A percentile compares a stretch with the other conserved stretches of the same genome.
These are phyloP conservation scores for Dascyllus trimaculatus DNA, from an alignment of 2,113 vertebrate genomes.

Conservation along the genomic window DNA sequence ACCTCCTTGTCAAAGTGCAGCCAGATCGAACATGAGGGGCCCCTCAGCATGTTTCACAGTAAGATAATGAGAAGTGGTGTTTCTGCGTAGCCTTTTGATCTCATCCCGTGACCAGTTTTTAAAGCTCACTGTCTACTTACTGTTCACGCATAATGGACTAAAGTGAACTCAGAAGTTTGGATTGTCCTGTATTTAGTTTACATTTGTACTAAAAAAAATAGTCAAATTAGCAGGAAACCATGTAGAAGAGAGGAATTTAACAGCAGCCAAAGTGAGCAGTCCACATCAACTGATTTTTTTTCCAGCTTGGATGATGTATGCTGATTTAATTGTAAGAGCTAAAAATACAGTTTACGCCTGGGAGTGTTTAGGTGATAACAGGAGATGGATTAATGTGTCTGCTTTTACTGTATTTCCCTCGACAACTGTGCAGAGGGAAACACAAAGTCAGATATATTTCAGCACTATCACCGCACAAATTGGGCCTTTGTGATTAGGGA, in stretches of 20 bases:
- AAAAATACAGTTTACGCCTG: slow-evolving; percentile 30
- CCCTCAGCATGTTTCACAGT: background rate
- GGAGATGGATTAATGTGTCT: background rate
- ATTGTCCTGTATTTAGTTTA: background rate
- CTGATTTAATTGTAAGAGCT: slow-evolving; percentile 24
- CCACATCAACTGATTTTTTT: background rate
- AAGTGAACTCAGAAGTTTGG: background rate
- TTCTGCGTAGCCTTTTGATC: background rate
- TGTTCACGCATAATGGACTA: background rate
- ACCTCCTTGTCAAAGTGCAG: too few species aligned
- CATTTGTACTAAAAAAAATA: background rate
- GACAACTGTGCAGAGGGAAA: background rate
- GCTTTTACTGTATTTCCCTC: background rate
- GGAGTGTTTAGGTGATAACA: slow-evolving; percentile 13
- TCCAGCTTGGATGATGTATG: background rate
- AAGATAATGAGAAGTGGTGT: background rate
- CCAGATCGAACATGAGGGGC: too few species aligned
- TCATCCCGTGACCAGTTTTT: background rate
- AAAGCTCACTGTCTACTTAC: background rate
- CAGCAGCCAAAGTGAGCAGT: background rate
- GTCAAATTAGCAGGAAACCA: background rate
- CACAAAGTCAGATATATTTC: background rate
- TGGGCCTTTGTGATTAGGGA: background rate
- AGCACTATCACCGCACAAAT: slow-evolving; percentile 4
- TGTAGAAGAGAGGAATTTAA: background rate